Conservation (phyloP, 2,888 invertebrate species). For the Crepidodera aurea region DNA sequence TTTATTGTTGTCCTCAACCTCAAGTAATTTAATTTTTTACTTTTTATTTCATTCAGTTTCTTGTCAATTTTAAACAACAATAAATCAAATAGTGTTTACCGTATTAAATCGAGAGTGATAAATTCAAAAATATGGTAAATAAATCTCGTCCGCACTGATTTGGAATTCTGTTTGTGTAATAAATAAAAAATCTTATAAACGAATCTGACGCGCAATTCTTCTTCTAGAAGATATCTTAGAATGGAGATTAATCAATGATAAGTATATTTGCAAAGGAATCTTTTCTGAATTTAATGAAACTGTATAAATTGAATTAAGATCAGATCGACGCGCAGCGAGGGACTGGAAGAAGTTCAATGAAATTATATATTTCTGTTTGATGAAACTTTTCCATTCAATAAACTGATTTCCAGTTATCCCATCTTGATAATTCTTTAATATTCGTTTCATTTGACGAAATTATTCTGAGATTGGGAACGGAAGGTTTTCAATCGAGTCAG, state of each 20-base stretch:
- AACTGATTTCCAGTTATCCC: slow-evolving; percentile 38
- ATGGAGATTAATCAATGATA: slow-evolving; percentile 40
- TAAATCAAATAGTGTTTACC: too few species aligned
- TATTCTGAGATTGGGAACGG: slow-evolving; percentile 3
- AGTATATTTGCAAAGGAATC: slow-evolving; percentile 45
- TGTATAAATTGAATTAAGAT: slow-evolving; percentile 54
- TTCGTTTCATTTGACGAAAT: slow-evolving; percentile 35
- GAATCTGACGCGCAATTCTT: slow-evolving; percentile 27
- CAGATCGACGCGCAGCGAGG: slow-evolving; percentile 45
- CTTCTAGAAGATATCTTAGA: slow-evolving; percentile 20
- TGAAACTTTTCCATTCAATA: slow-evolving; percentile 40
- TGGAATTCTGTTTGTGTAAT: slow-evolving; percentile 11
- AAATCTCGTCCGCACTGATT: not conserved
- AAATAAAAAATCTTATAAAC: slow-evolving; percentile 16
- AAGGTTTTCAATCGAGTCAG: not conserved
- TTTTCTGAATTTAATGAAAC: slow-evolving; percentile 45
- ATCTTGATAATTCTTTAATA: slow-evolving; percentile 45
- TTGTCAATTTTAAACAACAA: too few species aligned
- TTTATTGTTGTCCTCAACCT: too few species aligned
- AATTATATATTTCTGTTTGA: slow-evolving; percentile 53
- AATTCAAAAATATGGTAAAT: not conserved
- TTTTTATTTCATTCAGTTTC: too few species aligned
- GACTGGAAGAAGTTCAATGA: slow-evolving; percentile 47
- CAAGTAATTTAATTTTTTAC: too few species aligned
- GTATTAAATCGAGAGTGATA: not conserved